Conservation (phyloP, 2,888 invertebrate genomes). For the Hedya salicella region DNA sequence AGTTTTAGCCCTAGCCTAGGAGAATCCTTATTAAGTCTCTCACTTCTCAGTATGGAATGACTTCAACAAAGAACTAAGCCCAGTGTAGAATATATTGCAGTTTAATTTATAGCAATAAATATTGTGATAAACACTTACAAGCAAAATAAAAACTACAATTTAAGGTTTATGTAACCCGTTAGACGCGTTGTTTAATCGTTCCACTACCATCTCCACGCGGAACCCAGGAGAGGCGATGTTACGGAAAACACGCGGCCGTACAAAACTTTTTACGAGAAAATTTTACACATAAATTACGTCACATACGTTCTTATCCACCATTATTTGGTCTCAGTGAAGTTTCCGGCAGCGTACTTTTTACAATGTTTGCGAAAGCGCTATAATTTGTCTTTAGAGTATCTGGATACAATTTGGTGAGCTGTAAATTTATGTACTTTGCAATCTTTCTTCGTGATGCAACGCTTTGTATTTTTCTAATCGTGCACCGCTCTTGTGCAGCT, state of each 20-base stretch:
- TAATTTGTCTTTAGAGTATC: slow-evolving; percentile 64
- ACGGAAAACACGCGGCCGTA: slow-evolving; percentile 61
- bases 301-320: slow-evolving; percentile 74
- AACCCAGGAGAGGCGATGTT: slow-evolving; percentile 62
- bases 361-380: slow-evolving; percentile 66
- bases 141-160: background rate
- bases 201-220: slow-evolving; percentile 45
- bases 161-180: background rate
- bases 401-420: slow-evolving; percentile 45
- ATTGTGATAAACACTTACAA: too few species aligned
- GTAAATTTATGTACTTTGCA: slow-evolving; percentile 23
- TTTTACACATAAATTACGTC: slow-evolving; percentile 79
- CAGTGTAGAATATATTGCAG: too few species aligned
- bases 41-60: too few species aligned
- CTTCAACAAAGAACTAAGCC: too few species aligned
- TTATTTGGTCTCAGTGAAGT: slow-evolving; percentile 74
- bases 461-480: too few species aligned
- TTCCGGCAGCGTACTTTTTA: slow-evolving; percentile 70
- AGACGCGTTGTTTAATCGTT: background rate
- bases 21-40: too few species aligned
- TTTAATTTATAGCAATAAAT: too few species aligned
- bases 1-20: too few species aligned
- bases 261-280: slow-evolving; percentile 72
- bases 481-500: too few species aligned
- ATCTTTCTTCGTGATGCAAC: slow-evolving; percentile 4